phyloP scores from a whole-genome alignment of 2,797 vertebrate genomes.

The Hylomyscus alleni region DNA sequence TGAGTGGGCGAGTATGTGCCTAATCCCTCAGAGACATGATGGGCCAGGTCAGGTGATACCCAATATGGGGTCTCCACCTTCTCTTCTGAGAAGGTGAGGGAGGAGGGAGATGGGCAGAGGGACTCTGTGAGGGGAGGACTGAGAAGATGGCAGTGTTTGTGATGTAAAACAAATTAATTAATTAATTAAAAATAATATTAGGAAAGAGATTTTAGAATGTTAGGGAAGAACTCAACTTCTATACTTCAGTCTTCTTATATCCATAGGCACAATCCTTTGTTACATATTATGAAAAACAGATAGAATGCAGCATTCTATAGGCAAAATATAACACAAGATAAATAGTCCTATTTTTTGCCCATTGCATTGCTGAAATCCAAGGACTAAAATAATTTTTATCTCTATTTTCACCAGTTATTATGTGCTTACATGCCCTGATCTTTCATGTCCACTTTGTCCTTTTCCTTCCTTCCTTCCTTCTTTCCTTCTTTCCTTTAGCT shows the following conservation, averaged over 20 bases:
- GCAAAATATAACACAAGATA: constrained; percentile 5
- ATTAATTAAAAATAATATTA: neutral
- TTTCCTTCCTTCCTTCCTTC: neutral
- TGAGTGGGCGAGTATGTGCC: neutral
- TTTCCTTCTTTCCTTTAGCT: neutral
- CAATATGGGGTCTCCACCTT: neutral
- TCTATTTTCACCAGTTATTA: neutral
- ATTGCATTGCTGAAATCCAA: neutral
- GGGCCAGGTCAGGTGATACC: neutral
- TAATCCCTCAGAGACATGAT: neutral
- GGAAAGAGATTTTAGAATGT: neutral
- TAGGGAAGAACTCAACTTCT: neutral
- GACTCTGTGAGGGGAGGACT: neutral
- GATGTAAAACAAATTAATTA: neutral
- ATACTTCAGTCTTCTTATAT: neutral
- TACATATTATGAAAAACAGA: neutral
- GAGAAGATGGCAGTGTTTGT: neutral
- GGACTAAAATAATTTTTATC: neutral
- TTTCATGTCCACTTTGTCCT: fast-evolving
- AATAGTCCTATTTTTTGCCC: neutral
- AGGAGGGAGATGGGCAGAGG: neutral
- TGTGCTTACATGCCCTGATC: neutral
- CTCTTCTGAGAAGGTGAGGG: neutral
- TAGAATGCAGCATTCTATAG: neutral
- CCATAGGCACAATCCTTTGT: neutral